A percentile compares a stretch with the other conserved stretches of the same genome.
phyloP scores from a whole-genome alignment of 2,888 invertebrate genomes.

The Carcina quercana region DNA sequence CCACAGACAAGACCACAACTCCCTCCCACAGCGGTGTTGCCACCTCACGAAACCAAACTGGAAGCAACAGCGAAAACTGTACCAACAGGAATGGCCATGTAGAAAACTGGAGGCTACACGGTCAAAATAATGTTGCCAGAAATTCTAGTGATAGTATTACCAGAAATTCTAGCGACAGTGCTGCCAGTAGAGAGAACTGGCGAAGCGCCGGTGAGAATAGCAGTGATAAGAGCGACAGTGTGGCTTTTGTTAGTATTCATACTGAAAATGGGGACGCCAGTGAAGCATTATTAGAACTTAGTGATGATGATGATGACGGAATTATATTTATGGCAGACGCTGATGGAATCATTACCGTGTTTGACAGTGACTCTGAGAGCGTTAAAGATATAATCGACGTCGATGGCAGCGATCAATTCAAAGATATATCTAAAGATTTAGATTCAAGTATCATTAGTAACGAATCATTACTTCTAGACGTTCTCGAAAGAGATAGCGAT shows the following conservation, averaged over 20 bases:
- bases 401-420: not conserved
- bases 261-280: no score
- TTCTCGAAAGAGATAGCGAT: constrained; percentile 1
- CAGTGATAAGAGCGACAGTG: no score
- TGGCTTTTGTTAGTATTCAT: no score
- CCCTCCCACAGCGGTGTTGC: constrained; percentile 1
- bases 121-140: no score
- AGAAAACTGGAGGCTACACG: not conserved
- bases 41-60: not conserved
- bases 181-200: no score
- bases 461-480: constrained; percentile 2
- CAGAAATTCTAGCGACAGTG: no score
- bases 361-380: constrained; percentile 1
- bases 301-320: constrained; percentile 2
- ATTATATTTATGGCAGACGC: not conserved
- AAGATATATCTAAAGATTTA: not conserved
- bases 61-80: not conserved
- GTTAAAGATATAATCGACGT: not conserved
- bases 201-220: no score
- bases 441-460: not conserved
- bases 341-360: constrained; percentile 7
- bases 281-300: not conserved
- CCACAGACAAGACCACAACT: constrained; percentile 5
- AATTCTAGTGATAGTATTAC: no score
- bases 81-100: no score